Percentiles rank a stretch among this genome's conserved stretches.
Evolutionary conservation across 2,797 vertebrate species (phyloP).

Genomic region (Pitangus sulphuratus): DNA sequence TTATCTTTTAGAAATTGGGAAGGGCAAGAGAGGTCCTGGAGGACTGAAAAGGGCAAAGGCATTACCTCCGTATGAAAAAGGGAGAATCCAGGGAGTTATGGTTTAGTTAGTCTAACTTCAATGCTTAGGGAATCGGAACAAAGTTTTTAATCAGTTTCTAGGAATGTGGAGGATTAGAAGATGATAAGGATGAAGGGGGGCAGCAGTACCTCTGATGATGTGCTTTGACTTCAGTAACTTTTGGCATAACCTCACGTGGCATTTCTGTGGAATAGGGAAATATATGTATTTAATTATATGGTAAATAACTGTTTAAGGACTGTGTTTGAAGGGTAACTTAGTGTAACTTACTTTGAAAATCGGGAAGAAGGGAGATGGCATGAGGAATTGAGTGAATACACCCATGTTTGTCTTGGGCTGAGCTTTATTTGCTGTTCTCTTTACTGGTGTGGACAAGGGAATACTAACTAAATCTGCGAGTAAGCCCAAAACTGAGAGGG

Average conservation of each 20-base stretch:
- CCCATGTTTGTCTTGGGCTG: conserved; percentile 65
- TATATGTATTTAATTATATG: not conserved
- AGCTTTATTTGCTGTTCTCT: conserved; percentile 65
- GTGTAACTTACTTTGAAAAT: not conserved
- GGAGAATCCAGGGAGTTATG: not conserved
- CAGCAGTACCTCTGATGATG: not conserved
- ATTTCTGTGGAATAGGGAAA: not conserved
- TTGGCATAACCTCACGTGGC: not conserved
- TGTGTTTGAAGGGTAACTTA: not conserved
- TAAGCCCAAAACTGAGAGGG: not conserved
- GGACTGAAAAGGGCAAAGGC: conserved; percentile 30
- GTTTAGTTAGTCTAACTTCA: not conserved
- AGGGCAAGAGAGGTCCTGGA: conserved; percentile 35
- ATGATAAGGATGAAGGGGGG: rapidly evolving
- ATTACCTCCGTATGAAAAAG: not conserved
- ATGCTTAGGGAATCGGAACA: not conserved
- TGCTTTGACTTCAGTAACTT: not conserved
- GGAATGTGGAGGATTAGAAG: not conserved
- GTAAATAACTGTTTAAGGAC: conserved; percentile 4
- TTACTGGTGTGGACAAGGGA: conserved; percentile 19
- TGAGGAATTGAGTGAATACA: not conserved
- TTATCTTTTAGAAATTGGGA: conserved; percentile 52
- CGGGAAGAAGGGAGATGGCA: not conserved
- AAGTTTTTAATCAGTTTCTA: conserved; percentile 30
- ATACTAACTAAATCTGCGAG: conserved; percentile 27